phyloP scores from a whole-genome alignment of 2,888 invertebrate species.

The Megastigmus dorsalis region DNA sequence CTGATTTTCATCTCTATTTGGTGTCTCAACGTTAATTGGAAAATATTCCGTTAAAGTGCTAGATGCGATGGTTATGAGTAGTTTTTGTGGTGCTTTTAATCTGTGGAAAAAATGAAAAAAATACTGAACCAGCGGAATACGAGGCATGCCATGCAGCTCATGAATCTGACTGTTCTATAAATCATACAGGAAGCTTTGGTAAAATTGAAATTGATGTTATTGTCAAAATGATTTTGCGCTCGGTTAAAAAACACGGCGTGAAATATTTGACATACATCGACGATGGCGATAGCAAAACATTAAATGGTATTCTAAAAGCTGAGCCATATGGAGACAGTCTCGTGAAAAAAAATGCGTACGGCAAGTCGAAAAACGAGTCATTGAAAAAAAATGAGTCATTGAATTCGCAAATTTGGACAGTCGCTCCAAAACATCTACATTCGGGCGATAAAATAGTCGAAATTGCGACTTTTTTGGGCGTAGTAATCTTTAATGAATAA shows the following conservation, averaged over 20 bases:
- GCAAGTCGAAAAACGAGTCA: no score
- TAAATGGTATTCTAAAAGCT: neutral
- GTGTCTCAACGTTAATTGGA: slow-evolving; percentile 55
- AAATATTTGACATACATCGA: slow-evolving; percentile 3
- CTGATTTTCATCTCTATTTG: slow-evolving; percentile 55
- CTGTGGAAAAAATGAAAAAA: slow-evolving; percentile 40
- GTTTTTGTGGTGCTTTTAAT: slow-evolving; percentile 48
- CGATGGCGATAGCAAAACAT: slow-evolving; percentile 15
- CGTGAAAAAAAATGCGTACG: no score
- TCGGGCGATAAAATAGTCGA: no score
- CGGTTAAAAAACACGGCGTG: neutral
- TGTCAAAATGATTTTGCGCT: slow-evolving; percentile 3
- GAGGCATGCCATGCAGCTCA: slow-evolving; percentile 1
- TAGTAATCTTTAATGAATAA: no score
- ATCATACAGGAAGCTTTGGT: slow-evolving; percentile 2
- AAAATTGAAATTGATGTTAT: slow-evolving; percentile 21
- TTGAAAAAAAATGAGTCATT: no score
- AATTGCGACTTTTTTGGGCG: no score
- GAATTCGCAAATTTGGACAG: no score
- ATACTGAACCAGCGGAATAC: neutral
- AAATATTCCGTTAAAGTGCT: slow-evolving; percentile 54
- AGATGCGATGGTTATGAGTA: slow-evolving; percentile 50
- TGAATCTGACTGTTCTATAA: neutral
- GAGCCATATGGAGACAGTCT: no score
- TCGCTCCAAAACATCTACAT: no score